Evolutionary conservation across 2,113 vertebrate species (phyloP), one percentile per base, ranked within the genome.

Genomic region (Zootoca vivipara): DNA sequence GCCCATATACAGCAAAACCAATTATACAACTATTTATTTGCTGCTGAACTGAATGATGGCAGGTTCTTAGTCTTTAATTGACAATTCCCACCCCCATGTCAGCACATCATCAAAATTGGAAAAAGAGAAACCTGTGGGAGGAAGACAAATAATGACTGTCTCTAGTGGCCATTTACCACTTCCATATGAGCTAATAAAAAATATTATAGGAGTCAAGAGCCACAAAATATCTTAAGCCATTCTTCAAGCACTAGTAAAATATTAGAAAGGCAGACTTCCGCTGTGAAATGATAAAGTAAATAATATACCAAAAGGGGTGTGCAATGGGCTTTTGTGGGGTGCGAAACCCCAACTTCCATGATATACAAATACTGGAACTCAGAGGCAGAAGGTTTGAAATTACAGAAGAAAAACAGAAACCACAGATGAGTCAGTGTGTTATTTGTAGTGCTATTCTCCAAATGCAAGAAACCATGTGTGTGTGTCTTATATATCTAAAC

Each of bases 141-240:
- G 30, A 40, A 83, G 10, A n/a, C 8, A n/a, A 5, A n/a, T 42
- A 65, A 16, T 5, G 15, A 24, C 28, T 15, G 2, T 77, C 42
- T 74, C 69, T 46, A 15, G 72, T 30, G 24, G 78, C 67, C 30
- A 42, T 20, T 75, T 82, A 75, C 24, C 42, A 80, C 30, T 80
- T 87, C 46, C 24, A 69, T 56, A 69, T 24, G 64, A 86, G 62
- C 75, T 70, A 79, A 70, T 79, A 56, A 78, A 86, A 85, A 38
- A 38, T 38, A 28, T 52, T 77, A 40, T 28, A 77, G 18, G 8
- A 67, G 12, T 28, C 20, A 33, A 56, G 40, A 80, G 42, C 26
- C 46, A 40, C 33, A 38, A 38, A 67, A 13, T 30, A 8, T 22
- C n/a, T 56, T 15, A 86, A 70, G 56, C 62, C 42, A 33, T 80